phyloP scores from a whole-genome alignment of 2,113 vertebrate species.

The Fulmarus glacialis region DNA sequence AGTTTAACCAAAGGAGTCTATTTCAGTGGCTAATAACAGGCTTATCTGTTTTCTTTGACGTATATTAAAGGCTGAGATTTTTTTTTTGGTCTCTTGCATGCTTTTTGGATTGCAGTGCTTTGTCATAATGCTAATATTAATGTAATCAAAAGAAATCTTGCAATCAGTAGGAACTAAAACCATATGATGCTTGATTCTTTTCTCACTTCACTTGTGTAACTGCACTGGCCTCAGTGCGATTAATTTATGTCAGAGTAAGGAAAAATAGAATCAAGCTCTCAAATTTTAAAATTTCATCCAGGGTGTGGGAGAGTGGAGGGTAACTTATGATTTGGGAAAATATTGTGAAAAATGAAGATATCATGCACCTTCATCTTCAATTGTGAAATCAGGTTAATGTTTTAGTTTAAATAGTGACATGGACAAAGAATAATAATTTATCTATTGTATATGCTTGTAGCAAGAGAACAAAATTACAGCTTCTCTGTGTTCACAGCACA shows the following conservation, averaged over 20 bases:
- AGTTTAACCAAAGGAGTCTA: neutral
- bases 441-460: neutral
- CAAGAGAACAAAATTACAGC: neutral
- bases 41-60: constrained; percentile 1
- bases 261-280: neutral
- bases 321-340: neutral
- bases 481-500: neutral
- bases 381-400: neutral
- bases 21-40: neutral
- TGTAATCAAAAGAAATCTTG: neutral
- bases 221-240: neutral
- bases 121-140: neutral
- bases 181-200: neutral
- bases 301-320: accelerated
- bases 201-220: neutral
- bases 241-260: neutral
- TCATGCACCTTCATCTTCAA: neutral
- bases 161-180: neutral
- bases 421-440: neutral
- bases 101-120: neutral
- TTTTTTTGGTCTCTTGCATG: neutral
- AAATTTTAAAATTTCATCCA: neutral
- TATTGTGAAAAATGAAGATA: neutral
- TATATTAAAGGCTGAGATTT: neutral
- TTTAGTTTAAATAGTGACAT: neutral